phyloP scores from a whole-genome alignment of 2,113 vertebrate species.

The Mastomys coucha region DNA sequence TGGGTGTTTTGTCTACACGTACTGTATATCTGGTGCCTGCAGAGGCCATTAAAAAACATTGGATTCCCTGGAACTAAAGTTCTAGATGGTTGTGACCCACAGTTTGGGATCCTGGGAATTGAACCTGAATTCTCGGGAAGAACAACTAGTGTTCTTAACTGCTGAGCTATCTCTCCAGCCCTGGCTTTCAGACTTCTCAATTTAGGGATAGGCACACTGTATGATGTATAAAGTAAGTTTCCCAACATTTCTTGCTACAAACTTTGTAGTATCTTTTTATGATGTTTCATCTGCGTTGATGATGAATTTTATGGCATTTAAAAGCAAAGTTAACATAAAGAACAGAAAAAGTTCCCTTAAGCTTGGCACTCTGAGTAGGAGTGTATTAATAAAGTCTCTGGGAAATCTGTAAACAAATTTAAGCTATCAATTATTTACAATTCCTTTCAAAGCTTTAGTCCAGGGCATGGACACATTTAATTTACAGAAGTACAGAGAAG shows the following conservation, averaged over 20 bases:
- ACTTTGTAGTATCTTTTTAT: conserved; percentile 25
- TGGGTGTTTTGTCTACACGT: background rate
- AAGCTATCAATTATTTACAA: background rate
- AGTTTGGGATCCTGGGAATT: background rate
- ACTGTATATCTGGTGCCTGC: background rate
- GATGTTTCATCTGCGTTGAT: conserved; percentile 49
- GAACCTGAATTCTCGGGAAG: background rate
- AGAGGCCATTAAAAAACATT: background rate
- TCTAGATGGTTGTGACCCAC: background rate
- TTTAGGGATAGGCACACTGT: conserved; percentile 5
- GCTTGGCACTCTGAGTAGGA: background rate
- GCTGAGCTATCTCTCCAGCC: background rate
- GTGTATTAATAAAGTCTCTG: background rate
- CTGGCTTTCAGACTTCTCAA: conserved; percentile 17
- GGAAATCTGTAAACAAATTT: conserved; percentile 23
- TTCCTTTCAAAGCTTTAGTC: conserved; percentile 16
- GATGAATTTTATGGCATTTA: conserved; percentile 28
- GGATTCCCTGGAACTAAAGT: background rate
- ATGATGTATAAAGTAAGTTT: background rate
- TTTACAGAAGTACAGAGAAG: conserved; percentile 1
- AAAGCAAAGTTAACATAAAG: conserved; percentile 21
- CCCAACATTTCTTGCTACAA: conserved; percentile 29
- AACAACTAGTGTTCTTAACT: background rate
- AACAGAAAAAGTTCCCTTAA: background rate
- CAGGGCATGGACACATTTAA: background rate